Evolutionary conservation across 2,113 vertebrate species (phyloP).

Genomic region (Choloepus hoffmanni): DNA sequence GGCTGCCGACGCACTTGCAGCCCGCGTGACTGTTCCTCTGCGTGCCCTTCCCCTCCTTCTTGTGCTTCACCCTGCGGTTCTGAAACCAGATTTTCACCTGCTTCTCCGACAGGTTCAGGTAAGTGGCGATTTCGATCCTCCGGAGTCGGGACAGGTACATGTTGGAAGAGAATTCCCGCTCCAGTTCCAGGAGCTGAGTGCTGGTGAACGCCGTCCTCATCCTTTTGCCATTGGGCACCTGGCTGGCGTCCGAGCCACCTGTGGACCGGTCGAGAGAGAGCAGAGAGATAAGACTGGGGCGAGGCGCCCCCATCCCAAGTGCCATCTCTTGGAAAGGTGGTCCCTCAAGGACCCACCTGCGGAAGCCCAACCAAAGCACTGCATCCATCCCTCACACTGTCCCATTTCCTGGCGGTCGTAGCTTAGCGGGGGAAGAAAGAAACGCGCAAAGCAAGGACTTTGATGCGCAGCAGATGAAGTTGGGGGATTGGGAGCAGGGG

Average conservation of each 20-base stretch:
- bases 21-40: constrained; percentile 92
- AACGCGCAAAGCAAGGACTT: neutral
- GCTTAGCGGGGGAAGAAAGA: neutral
- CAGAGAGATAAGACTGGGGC: neutral
- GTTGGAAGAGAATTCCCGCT: constrained; percentile 98
- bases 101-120: constrained; percentile 98
- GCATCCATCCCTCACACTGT: neutral
- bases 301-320: neutral
- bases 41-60: constrained; percentile 97
- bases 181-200: constrained; percentile 97
- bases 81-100: constrained; percentile 99
- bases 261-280: constrained; percentile 38
- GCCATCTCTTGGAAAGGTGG: neutral
- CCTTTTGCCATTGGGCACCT: constrained; percentile 96
- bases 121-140: constrained; percentile 98
- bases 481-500: neutral
- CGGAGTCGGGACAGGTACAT: constrained; percentile 98
- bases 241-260: constrained; percentile 92
- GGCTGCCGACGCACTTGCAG: constrained; percentile 93
- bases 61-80: constrained; percentile 98
- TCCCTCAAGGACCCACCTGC: neutral
- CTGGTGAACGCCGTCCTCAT: constrained; percentile 99
- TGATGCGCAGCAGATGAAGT: neutral
- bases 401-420: neutral
- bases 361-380: neutral